These are phyloP conservation scores for Xestoiulus laeticollis DNA, from an alignment of 2,888 invertebrate species.

Conservation along the genomic window DNA sequence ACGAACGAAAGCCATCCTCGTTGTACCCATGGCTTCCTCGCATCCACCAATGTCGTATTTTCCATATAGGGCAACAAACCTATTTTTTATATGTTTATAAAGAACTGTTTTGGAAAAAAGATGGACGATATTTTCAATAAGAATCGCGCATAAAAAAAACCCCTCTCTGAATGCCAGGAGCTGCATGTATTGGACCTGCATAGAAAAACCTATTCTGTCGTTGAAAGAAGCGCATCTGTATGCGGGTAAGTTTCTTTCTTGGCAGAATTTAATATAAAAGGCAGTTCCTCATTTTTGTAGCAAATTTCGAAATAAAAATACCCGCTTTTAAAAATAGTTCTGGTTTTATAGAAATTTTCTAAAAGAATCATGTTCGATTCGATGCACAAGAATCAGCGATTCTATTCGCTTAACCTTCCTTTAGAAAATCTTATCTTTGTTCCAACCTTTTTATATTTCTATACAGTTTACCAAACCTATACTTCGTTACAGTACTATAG, in stretches of 20 bases:
- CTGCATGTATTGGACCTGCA: neutral
- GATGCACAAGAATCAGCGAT: slow-evolving; percentile 6
- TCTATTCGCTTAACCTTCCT: neutral
- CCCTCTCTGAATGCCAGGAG: neutral
- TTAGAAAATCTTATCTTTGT: neutral
- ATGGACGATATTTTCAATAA: neutral
- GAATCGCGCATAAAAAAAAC: neutral
- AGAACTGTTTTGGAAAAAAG: neutral
- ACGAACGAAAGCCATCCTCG: neutral
- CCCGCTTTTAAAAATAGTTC: neutral
- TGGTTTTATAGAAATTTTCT: neutral
- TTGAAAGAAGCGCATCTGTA: neutral
- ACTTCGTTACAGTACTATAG: neutral
- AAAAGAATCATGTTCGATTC: neutral
- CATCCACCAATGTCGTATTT: neutral
- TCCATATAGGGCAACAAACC: slow-evolving; percentile 8
- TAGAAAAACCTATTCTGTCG: neutral
- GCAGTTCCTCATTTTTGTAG: neutral
- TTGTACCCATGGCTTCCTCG: slow-evolving; percentile 8
- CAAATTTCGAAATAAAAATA: neutral
- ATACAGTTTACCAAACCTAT: neutral
- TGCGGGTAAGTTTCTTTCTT: neutral
- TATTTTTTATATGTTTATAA: neutral
- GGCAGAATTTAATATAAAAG: neutral
- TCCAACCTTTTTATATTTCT: neutral